A percentile compares a stretch with the other conserved stretches of the same genome.
phyloP scores from a whole-genome alignment of 2,888 invertebrate genomes.

The Hyposoter didymator region DNA sequence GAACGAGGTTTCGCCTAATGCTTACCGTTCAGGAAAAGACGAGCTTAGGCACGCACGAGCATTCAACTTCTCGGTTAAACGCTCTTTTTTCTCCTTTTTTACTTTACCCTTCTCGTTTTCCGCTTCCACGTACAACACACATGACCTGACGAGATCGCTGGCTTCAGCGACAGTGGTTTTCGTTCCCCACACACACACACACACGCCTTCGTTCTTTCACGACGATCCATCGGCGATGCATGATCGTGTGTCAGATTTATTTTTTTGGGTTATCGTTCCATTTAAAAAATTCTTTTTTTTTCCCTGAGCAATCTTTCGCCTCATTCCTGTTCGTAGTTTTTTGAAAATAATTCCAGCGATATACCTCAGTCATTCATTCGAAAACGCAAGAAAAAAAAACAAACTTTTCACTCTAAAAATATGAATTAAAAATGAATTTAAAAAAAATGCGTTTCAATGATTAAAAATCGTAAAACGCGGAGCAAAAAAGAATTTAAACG shows the following conservation, averaged over 20 bases:
- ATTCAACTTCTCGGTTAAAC: slow-evolving; percentile 56
- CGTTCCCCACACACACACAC: background rate
- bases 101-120: slow-evolving; percentile 31
- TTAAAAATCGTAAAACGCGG: background rate
- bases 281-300: background rate
- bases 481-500: background rate
- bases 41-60: slow-evolving; percentile 60
- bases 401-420: background rate
- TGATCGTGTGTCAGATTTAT: background rate
- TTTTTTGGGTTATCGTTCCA: background rate
- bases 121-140: slow-evolving; percentile 36
- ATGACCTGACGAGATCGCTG: slow-evolving; percentile 22
- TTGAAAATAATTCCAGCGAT: too few species aligned
- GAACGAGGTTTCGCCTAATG: slow-evolving; percentile 65
- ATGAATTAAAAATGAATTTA: background rate
- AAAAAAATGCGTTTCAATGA: background rate
- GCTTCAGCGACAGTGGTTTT: slow-evolving; percentile 47
- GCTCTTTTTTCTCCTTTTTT: background rate
- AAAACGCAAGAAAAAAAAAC: background rate
- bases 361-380: too few species aligned
- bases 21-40: slow-evolving; percentile 62
- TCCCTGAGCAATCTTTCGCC: background rate
- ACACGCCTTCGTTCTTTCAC: background rate
- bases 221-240: slow-evolving; percentile 2
- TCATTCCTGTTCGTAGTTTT: background rate